Conservation (phyloP, 2,797 vertebrate genomes). For the Anguilla megastoma region DNA sequence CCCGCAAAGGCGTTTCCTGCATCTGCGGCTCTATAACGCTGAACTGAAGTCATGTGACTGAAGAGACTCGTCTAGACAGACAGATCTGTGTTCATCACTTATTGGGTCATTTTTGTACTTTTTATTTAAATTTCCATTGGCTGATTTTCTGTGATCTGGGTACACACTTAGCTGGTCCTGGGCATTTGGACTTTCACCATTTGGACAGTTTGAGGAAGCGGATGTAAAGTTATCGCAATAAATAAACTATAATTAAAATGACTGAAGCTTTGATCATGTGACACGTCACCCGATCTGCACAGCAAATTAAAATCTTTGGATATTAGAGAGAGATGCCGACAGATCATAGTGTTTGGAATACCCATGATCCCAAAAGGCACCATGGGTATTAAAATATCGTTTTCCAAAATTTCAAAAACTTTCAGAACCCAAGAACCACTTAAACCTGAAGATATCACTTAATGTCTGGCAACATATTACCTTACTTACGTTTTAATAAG, state of each 20-base stretch:
- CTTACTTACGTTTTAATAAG: too few relatives aligned
- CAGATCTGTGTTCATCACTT: not conserved
- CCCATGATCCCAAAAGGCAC: not conserved
- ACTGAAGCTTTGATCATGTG: not conserved
- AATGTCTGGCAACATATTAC: too few relatives aligned
- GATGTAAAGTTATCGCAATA: not conserved
- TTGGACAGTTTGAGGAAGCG: not conserved
- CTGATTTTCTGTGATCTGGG: slow-evolving; percentile 28
- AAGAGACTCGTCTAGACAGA: not conserved
- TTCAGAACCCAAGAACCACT: not conserved
- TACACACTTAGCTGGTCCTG: not conserved
- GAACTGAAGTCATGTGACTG: slow-evolving; percentile 16
- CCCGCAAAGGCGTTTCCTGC: not conserved
- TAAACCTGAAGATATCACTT: too few relatives aligned
- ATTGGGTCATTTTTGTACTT: slow-evolving; percentile 16
- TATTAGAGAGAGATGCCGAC: not conserved
- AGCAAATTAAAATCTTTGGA: not conserved
- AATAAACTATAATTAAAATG: slow-evolving; percentile 2
- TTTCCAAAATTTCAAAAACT: not conserved
- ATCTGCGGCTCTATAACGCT: not conserved
- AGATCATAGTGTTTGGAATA: not conserved
- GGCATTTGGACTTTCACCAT: not conserved
- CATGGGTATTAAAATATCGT: not conserved
- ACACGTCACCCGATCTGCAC: not conserved
- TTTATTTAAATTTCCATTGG: slow-evolving; percentile 7